phyloP scores from a whole-genome alignment of 1,140 invertebrate species.

The Neelides sp. region DNA sequence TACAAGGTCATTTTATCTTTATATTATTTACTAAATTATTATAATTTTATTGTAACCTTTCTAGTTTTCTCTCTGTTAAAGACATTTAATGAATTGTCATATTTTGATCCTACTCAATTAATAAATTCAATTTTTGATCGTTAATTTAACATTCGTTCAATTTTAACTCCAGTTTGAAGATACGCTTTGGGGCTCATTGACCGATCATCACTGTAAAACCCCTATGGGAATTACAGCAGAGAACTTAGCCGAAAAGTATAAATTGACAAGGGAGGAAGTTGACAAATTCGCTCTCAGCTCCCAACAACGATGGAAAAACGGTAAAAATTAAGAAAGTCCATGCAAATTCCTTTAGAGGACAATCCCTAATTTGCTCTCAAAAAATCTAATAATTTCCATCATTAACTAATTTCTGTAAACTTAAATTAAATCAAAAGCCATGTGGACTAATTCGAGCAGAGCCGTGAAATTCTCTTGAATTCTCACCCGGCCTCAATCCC shows the following conservation, averaged over 20 bases:
- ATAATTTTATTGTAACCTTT: no score
- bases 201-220: conserved; percentile 75
- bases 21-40: not conserved
- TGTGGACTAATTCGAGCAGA: no score
- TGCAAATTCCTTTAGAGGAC: conserved; percentile 3
- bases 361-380: no score
- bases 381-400: no score
- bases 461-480: no score
- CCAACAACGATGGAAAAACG: conserved; percentile 65
- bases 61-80: no score
- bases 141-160: no score
- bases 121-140: no score
- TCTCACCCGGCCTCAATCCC: no score
- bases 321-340: conserved; percentile 37
- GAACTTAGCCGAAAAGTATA: conserved; percentile 85
- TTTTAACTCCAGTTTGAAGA: conserved; percentile 62
- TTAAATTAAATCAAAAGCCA: no score
- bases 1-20: conserved; percentile 38
- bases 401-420: conserved; percentile 13
- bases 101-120: no score
- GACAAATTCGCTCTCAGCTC: conserved; percentile 80
- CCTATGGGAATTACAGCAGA: conserved; percentile 97
- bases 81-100: no score
- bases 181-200: conserved; percentile 68
- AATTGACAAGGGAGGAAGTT: conserved; percentile 69